Conservation (phyloP, 2,113 vertebrate species). For the Rhinoptilus africanus region DNA sequence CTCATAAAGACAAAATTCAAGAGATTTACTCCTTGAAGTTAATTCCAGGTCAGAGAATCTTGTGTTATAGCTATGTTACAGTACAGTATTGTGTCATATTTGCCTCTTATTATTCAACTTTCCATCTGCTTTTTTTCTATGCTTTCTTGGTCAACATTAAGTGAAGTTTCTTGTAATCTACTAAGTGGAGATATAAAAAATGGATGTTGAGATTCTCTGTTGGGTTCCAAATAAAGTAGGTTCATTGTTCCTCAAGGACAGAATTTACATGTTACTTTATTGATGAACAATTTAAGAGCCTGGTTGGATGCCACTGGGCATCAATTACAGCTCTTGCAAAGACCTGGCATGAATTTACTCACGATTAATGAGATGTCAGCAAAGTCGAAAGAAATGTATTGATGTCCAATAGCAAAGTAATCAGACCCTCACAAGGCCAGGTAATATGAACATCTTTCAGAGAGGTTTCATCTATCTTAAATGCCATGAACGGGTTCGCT, state of each 20-base stretch:
- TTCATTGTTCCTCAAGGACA: slow-evolving; percentile 50
- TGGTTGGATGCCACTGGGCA: slow-evolving; percentile 53
- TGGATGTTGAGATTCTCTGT: background rate
- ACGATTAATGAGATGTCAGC: slow-evolving; percentile 71
- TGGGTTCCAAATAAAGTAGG: background rate
- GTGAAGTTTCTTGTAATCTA: background rate
- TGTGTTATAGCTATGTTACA: background rate
- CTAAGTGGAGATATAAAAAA: background rate
- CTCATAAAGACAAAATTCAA: background rate
- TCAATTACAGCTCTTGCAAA: slow-evolving; percentile 64
- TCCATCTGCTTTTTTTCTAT: background rate
- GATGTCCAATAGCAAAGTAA: slow-evolving; percentile 76
- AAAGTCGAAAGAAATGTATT: slow-evolving; percentile 69
- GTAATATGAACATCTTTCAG: slow-evolving; percentile 70
- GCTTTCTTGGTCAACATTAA: background rate
- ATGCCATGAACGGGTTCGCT: background rate
- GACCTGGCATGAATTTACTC: slow-evolving; percentile 62
- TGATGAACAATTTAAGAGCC: slow-evolving; percentile 67
- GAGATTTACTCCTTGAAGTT: background rate
- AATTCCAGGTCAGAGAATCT: background rate
- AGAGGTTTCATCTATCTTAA: slow-evolving; percentile 61
- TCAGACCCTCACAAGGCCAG: slow-evolving; percentile 62
- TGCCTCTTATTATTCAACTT: background rate
- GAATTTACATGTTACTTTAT: slow-evolving; percentile 69
- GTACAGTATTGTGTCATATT: background rate